Percentiles rank a stretch among this genome's conserved stretches.
These are phyloP conservation scores for Sceloporus undulatus DNA, from an alignment of 2,113 vertebrate genomes.

Conservation along the genomic window DNA sequence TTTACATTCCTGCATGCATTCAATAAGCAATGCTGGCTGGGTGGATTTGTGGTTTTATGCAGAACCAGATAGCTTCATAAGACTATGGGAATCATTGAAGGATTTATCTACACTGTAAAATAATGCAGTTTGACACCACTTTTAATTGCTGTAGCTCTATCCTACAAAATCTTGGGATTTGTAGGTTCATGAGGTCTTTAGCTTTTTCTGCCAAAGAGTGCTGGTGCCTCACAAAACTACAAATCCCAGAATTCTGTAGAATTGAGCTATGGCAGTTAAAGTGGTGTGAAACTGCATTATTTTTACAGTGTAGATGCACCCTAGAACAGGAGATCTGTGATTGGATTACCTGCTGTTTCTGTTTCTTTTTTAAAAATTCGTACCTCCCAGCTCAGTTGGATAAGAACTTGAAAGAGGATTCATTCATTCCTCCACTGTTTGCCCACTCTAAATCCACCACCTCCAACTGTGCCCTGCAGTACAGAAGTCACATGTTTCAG, in stretches of 20 bases:
- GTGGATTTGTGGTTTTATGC: background rate
- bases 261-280: no score
- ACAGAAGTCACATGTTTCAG: background rate
- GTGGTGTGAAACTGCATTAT: no score
- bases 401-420: background rate
- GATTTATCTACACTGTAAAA: no score
- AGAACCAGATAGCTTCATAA: background rate
- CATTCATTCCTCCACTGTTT: background rate
- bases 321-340: background rate
- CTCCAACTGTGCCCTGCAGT: background rate
- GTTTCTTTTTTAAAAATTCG: background rate
- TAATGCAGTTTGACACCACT: no score
- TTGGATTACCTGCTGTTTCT: background rate
- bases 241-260: no score
- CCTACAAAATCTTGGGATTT: no score
- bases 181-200: no score
- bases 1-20: background rate
- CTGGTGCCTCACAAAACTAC: no score
- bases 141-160: no score
- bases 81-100: background rate
- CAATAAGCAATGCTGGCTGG: background rate
- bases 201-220: no score
- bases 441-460: background rate
- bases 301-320: no score
- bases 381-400: background rate